A percentile compares a stretch with the other conserved stretches of the same genome.
These are phyloP conservation scores for Stichodactyla mertensii DNA, from an alignment of 64 coral and sea anemone species.

Conservation along the genomic window DNA sequence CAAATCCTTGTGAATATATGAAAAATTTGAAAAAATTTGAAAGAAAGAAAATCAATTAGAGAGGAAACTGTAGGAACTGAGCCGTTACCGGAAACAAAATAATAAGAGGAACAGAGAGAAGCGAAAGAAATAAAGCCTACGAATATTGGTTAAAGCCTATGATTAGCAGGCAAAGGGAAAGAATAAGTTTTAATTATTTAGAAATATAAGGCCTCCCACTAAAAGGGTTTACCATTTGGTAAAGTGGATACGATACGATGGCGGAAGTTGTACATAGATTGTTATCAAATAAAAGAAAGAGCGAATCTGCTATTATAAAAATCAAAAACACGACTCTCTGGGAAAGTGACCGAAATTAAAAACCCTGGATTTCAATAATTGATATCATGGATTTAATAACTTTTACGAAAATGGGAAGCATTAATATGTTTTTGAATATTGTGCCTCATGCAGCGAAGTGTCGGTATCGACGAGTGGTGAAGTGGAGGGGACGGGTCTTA, in stretches of 20 bases:
- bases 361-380: too few relatives aligned
- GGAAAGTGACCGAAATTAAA: too few relatives aligned
- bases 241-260: not conserved
- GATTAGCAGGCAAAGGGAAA: not conserved
- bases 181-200: not conserved
- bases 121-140: not conserved
- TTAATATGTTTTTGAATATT: too few relatives aligned
- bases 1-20: not conserved
- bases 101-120: not conserved
- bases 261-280: not conserved
- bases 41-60: not conserved
- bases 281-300: not conserved
- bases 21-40: not conserved
- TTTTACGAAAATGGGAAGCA: too few relatives aligned
- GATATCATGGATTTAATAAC: too few relatives aligned
- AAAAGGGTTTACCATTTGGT: not conserved
- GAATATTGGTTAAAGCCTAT: not conserved
- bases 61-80: not conserved
- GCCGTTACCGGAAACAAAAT: not conserved
- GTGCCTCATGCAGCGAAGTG: too few relatives aligned
- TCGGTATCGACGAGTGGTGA: too few relatives aligned
- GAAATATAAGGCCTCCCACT: not conserved
- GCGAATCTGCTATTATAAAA: too few relatives aligned
- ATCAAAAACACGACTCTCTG: too few relatives aligned
- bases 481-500: too few relatives aligned